phyloP scores from a whole-genome alignment of 1,140 invertebrate species.

The Halyomorpha halys region DNA sequence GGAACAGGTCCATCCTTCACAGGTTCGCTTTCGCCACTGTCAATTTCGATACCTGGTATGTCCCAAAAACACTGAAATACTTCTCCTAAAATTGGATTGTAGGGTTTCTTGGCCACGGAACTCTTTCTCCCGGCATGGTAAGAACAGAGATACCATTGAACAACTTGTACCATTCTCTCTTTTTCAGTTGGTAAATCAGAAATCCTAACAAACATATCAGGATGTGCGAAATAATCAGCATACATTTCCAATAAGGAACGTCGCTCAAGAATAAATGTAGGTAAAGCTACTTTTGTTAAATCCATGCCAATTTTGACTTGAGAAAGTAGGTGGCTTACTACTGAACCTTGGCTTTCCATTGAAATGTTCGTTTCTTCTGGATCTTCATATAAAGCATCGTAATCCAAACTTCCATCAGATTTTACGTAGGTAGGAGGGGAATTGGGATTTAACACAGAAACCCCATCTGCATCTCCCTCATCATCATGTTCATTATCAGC shows the following conservation, averaged over 20 bases:
- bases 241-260: slow-evolving; percentile 95
- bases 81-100: slow-evolving; percentile 94
- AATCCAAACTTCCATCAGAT: slow-evolving; percentile 31
- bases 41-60: slow-evolving; percentile 33
- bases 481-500: neutral
- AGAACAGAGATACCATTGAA: slow-evolving; percentile 91
- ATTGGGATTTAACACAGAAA: neutral
- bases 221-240: slow-evolving; percentile 97
- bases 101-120: slow-evolving; percentile 91
- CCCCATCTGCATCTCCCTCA: neutral
- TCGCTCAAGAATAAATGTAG: slow-evolving; percentile 92
- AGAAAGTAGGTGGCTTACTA: slow-evolving; percentile 88
- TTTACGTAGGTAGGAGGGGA: slow-evolving; percentile 24
- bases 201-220: slow-evolving; percentile 90
- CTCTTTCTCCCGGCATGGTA: slow-evolving; percentile 94
- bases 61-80: slow-evolving; percentile 86
- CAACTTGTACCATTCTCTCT: slow-evolving; percentile 86
- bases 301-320: slow-evolving; percentile 98
- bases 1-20: slow-evolving; percentile 67
- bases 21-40: neutral
- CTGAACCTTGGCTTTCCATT: slow-evolving; percentile 90
- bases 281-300: slow-evolving; percentile 90
- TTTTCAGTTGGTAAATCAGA: slow-evolving; percentile 67
- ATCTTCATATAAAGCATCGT: slow-evolving; percentile 33
- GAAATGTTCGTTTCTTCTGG: slow-evolving; percentile 31